A percentile compares a stretch with the other conserved stretches of the same genome.
These are phyloP conservation scores for Urocitellus parryii DNA, from an alignment of 2,113 vertebrate genomes.

Conservation along the genomic window DNA sequence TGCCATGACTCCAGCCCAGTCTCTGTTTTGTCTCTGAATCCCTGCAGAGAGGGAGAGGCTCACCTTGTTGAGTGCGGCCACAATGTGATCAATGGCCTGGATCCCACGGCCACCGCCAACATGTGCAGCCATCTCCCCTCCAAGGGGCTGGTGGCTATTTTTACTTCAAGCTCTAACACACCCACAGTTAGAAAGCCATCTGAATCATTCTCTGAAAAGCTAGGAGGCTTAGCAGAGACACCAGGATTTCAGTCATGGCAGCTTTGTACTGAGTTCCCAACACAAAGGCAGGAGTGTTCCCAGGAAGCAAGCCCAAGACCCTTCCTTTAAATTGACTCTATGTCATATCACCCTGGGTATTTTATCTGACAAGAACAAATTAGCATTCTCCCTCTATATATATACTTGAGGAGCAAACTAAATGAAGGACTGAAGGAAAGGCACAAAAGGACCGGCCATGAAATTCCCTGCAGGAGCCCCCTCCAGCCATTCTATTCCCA, in stretches of 20 bases:
- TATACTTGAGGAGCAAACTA: neutral
- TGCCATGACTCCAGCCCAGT: rapidly evolving
- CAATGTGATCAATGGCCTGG: neutral
- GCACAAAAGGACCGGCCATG: slow-evolving; percentile 31
- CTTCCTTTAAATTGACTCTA: neutral
- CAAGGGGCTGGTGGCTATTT: neutral
- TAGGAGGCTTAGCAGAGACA: neutral
- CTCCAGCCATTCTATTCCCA: slow-evolving; percentile 39
- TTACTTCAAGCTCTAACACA: neutral
- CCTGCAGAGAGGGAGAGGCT: neutral
- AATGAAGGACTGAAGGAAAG: neutral
- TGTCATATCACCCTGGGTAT: neutral
- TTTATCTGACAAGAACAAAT: neutral
- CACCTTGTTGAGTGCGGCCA: rapidly evolving
- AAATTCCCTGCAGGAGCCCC: slow-evolving; percentile 50
- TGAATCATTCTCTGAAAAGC: neutral
- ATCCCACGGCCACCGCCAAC: too few relatives aligned
- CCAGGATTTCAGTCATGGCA: neutral
- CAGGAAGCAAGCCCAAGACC: neutral
- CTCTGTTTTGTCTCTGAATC: too few relatives aligned
- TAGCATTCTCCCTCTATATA: neutral
- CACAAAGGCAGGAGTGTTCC: neutral
- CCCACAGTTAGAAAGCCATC: neutral
- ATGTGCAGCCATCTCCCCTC: rapidly evolving
- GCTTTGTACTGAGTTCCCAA: neutral